Percentiles rank a stretch among this genome's conserved stretches.
phyloP scores from a whole-genome alignment of 2,797 vertebrate genomes.

The Loris lydekkerianus region DNA sequence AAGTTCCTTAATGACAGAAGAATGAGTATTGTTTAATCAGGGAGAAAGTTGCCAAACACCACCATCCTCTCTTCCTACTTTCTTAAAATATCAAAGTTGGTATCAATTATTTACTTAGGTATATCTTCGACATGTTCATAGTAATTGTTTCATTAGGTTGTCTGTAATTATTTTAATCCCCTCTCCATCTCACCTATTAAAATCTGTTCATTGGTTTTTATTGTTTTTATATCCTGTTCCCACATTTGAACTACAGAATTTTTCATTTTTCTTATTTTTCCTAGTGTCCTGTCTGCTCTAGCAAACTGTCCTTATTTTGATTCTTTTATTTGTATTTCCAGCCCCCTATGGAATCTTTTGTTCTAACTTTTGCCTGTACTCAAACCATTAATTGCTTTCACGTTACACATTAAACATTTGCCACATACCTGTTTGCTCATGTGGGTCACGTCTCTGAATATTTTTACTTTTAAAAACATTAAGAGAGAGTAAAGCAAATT shows the following conservation, averaged over 20 bases:
- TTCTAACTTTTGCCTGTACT: constrained; percentile 53
- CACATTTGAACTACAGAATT: constrained; percentile 40
- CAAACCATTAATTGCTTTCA: constrained; percentile 25
- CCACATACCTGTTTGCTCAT: neutral
- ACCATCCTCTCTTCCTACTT: constrained; percentile 1
- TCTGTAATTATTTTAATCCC: constrained; percentile 39
- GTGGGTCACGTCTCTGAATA: constrained; percentile 55
- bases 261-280: constrained; percentile 28
- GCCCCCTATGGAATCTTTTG: constrained; percentile 26
- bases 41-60: constrained; percentile 32
- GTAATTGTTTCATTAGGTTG: neutral
- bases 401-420: constrained; percentile 50
- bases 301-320: constrained; percentile 53
- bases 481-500: constrained; percentile 14
- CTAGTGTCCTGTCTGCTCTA: constrained; percentile 26
- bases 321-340: constrained; percentile 36
- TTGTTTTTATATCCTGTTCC: constrained; percentile 14
- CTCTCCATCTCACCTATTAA: constrained; percentile 24
- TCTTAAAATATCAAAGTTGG: constrained; percentile 33
- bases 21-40: constrained; percentile 22
- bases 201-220: neutral
- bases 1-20: constrained; percentile 8
- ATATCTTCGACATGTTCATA: constrained; percentile 13
- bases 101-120: neutral
- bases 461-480: constrained; percentile 51